Evolutionary conservation across 2,888 invertebrate species (phyloP).

Genomic region (Xanthorhoe spadicearia): DNA sequence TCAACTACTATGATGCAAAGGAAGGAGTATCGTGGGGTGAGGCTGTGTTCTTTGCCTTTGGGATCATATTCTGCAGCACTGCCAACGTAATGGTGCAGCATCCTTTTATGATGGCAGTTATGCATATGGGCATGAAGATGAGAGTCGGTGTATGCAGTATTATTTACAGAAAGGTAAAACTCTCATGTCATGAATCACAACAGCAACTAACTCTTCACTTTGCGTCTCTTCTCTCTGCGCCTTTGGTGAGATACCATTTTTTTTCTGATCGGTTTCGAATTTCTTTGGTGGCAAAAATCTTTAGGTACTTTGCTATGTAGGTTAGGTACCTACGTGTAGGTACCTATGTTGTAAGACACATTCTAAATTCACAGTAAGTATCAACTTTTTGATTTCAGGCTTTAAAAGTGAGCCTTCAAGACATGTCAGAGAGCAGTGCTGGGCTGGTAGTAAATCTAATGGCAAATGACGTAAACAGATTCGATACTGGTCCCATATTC

Average conservation of each 20-base stretch:
- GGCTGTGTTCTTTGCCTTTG: conserved; percentile 88
- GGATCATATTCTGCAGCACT: conserved; percentile 87
- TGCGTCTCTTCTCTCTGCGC: no score
- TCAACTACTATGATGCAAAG: conserved; percentile 84
- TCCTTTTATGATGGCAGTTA: conserved; percentile 88
- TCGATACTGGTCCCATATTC: conserved; percentile 88
- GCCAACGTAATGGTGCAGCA: conserved; percentile 88
- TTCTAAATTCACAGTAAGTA: background rate
- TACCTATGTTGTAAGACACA: background rate
- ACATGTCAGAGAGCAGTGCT: conserved; percentile 71
- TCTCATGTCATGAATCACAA: no score
- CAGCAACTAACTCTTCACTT: no score
- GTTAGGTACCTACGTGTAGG: no score
- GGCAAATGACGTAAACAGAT: conserved; percentile 91
- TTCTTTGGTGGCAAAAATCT: no score
- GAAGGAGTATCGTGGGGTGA: conserved; percentile 82
- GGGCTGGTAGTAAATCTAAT: conserved; percentile 85
- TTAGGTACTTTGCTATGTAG: no score
- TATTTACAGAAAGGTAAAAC: conserved; percentile 91
- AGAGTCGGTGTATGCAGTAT: conserved; percentile 92
- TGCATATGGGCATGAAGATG: conserved; percentile 92
- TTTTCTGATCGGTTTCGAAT: background rate
- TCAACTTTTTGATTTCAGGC: conserved; percentile 56
- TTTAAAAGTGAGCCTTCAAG: conserved; percentile 73
- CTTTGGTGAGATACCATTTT: no score